These are phyloP conservation scores for Puffinus mauretanicus DNA, from an alignment of 2,113 vertebrate species.

Conservation along the genomic window DNA sequence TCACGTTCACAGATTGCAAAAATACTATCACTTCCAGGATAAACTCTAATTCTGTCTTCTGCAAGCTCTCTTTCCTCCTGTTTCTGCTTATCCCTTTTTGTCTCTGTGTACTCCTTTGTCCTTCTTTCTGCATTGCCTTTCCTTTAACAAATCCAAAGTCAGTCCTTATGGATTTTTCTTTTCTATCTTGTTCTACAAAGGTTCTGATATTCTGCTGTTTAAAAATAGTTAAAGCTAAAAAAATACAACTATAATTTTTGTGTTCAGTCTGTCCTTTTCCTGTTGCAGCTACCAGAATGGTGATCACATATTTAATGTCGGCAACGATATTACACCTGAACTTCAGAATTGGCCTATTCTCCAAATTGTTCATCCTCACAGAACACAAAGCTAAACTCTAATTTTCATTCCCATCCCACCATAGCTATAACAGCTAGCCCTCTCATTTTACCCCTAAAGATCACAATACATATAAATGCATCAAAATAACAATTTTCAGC, in stretches of 20 bases:
- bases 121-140: not conserved
- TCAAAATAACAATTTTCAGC: slow-evolving; percentile 61
- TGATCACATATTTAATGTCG: not conserved
- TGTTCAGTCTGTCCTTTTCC: not conserved
- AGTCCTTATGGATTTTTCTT: not conserved
- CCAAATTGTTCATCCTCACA: slow-evolving; percentile 16
- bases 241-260: not conserved
- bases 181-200: not conserved
- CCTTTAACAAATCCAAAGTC: not conserved
- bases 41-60: not conserved
- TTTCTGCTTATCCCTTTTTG: not conserved
- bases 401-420: slow-evolving; percentile 29
- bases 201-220: not conserved
- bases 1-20: not conserved
- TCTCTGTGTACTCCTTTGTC: not conserved
- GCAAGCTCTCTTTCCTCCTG: not conserved
- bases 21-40: not conserved
- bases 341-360: slow-evolving; percentile 48
- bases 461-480: slow-evolving; percentile 12
- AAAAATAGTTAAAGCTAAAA: not conserved
- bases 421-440: not conserved
- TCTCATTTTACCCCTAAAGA: not conserved
- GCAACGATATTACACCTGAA: not conserved
- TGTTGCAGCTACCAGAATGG: not conserved
- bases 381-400: slow-evolving; percentile 12